These are phyloP conservation scores for Lytechinus pictus DNA, from an alignment of 35 echinoderm and acorn worm species.

Conservation along the genomic window DNA sequence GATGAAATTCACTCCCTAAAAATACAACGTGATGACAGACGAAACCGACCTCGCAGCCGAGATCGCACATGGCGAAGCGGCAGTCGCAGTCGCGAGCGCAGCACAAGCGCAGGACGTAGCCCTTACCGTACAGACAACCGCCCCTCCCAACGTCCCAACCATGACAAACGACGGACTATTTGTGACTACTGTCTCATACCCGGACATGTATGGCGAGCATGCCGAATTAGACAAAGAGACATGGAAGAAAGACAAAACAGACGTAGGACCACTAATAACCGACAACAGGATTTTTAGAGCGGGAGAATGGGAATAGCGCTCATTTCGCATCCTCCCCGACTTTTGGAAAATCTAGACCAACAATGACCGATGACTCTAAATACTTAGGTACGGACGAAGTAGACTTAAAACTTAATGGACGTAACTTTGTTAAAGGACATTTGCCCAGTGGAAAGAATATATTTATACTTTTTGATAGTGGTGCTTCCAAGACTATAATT, in stretches of 20 bases:
- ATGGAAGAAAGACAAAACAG: background rate
- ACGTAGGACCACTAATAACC: background rate
- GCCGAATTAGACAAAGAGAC: background rate
- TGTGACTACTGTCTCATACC: background rate
- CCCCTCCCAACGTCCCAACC: background rate
- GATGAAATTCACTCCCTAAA: background rate
- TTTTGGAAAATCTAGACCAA: background rate
- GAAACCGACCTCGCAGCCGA: background rate
- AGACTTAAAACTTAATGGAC: background rate
- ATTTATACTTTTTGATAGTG: slow-evolving; percentile 29
- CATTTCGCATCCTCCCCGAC: background rate
- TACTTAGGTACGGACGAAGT: background rate
- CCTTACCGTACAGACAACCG: background rate
- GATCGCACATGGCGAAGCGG: background rate
- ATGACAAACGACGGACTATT: background rate
- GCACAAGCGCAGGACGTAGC: background rate
- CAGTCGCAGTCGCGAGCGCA: background rate
- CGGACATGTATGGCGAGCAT: background rate
- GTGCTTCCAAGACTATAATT: background rate
- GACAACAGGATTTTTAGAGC: slow-evolving; percentile 19
- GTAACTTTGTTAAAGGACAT: slow-evolving; percentile 26
- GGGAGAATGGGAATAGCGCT: background rate
- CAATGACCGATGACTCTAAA: background rate
- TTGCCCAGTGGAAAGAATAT: slow-evolving; percentile 14
- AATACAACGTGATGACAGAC: background rate